Evolutionary conservation across 2,113 vertebrate species (phyloP).

Genomic region (Parus major): DNA sequence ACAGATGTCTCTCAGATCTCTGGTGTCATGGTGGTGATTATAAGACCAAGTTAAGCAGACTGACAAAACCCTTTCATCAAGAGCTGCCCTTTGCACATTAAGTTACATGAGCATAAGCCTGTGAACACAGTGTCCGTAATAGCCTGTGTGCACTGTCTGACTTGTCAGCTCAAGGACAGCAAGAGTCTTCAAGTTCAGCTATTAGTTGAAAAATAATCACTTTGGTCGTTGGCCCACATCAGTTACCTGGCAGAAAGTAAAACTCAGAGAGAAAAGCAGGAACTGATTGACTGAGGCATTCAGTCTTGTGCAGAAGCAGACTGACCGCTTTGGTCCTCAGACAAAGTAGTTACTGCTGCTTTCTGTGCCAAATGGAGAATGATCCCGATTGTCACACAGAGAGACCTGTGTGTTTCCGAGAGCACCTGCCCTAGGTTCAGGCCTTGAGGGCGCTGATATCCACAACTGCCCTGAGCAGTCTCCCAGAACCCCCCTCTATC

Average conservation of each 20-base stretch:
- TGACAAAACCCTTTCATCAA: not conserved
- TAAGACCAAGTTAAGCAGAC: not conserved
- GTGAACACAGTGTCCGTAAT: fast-evolving
- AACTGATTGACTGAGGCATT: fast-evolving
- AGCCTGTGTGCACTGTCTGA: not conserved
- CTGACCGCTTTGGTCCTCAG: fast-evolving
- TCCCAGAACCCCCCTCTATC: not conserved
- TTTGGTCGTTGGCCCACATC: not conserved
- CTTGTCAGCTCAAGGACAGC: not conserved
- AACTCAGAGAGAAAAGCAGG: not conserved
- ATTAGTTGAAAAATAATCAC: not conserved
- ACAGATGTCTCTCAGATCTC: not conserved
- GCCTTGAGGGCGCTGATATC: not conserved
- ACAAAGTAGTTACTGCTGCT: not conserved
- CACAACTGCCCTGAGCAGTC: not conserved
- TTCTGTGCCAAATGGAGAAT: not conserved
- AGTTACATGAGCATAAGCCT: not conserved
- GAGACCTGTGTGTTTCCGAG: not conserved
- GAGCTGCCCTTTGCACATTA: not conserved
- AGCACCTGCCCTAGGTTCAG: not conserved
- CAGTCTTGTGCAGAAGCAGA: not conserved
- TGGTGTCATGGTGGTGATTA: not conserved
- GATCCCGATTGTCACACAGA: not conserved
- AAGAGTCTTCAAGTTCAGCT: not conserved
- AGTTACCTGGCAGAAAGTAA: not conserved